Percentiles rank a stretch among this genome's conserved stretches.
These are phyloP conservation scores for Melanogrammus aeglefinus DNA, from an alignment of 2,797 vertebrate genomes.

Conservation along the genomic window DNA sequence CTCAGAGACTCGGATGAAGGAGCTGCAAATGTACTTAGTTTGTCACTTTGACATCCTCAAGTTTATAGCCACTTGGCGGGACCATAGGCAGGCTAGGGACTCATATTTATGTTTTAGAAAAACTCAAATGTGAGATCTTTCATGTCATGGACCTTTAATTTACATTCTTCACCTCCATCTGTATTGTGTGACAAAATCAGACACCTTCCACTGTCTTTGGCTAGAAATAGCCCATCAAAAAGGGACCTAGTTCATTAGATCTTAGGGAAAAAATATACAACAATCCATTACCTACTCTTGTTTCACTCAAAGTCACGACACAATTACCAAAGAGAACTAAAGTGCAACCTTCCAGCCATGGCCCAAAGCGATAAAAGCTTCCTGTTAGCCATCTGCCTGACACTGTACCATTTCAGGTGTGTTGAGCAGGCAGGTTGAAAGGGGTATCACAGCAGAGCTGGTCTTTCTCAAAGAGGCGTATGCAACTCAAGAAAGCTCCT, in stretches of 20 bases:
- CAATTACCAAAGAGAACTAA: not conserved
- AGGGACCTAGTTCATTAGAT: not conserved
- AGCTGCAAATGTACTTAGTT: too few species aligned
- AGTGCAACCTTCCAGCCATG: slow-evolving; percentile 2
- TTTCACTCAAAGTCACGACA: not conserved
- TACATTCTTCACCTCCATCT: not conserved
- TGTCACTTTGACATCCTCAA: too few species aligned
- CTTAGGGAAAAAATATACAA: not conserved
- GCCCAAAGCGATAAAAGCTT: not conserved
- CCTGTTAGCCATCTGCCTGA: slow-evolving; percentile 6
- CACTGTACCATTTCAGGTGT: slow-evolving; percentile 3
- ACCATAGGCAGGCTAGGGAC: too few species aligned
- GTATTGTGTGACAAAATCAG: not conserved
- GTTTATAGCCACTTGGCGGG: too few species aligned
- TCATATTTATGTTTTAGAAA: too few species aligned
- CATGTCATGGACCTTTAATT: too few species aligned
- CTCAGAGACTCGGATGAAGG: too few species aligned
- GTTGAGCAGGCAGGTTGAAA: not conserved
- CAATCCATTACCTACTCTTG: slow-evolving; percentile 5
- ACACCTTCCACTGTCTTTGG: not conserved
- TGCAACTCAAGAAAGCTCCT: too few species aligned
- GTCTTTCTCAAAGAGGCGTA: too few species aligned
- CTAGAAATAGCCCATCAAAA: slow-evolving; percentile 3
- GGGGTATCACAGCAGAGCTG: too few species aligned
- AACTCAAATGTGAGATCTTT: too few species aligned